Percentiles rank a stretch among this genome's conserved stretches.
phyloP scores from a whole-genome alignment of 2,113 vertebrate genomes.

The Micromys minutus region DNA sequence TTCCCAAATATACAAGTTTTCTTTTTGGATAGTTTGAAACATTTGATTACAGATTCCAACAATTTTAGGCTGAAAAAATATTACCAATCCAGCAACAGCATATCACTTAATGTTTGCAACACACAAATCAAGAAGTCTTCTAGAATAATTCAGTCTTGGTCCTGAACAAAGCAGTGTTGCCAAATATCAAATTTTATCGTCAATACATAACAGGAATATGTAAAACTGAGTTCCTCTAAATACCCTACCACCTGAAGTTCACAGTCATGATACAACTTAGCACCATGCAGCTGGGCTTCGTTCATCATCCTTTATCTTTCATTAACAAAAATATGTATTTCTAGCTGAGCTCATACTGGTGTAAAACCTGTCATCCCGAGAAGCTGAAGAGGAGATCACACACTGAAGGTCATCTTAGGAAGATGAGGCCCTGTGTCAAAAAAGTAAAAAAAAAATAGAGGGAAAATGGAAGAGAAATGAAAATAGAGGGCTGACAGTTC shows the following conservation, averaged over 20 bases:
- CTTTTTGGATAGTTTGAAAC: conserved; percentile 90
- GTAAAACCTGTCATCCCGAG: not conserved
- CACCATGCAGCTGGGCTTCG: not conserved
- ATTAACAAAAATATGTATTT: conserved; percentile 8
- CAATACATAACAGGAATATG: not conserved
- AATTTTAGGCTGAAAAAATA: conserved; percentile 89
- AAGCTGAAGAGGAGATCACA: not conserved
- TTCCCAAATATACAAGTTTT: conserved; percentile 91
- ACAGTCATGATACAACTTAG: conserved; percentile 1
- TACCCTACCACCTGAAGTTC: conserved; percentile 5
- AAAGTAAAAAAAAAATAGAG: not conserved
- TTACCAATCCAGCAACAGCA: conserved; percentile 87
- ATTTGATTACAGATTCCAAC: conserved; percentile 89
- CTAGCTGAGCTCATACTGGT: not conserved
- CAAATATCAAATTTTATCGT: conserved; percentile 41
- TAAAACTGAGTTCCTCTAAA: conserved; percentile 45
- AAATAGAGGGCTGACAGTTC: not conserved
- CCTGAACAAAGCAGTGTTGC: conserved; percentile 1
- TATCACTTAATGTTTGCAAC: conserved; percentile 88
- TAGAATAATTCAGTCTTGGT: not conserved
- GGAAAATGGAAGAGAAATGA: too few species aligned
- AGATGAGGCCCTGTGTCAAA: not conserved
- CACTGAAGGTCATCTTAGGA: too few species aligned
- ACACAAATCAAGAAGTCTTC: conserved; percentile 74
- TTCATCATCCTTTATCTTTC: conserved; percentile 30